Evolutionary conservation across 2,797 vertebrate genomes (phyloP), one percentile per base, ranked within the genome.

Genomic region (Galago senegalensis): DNA sequence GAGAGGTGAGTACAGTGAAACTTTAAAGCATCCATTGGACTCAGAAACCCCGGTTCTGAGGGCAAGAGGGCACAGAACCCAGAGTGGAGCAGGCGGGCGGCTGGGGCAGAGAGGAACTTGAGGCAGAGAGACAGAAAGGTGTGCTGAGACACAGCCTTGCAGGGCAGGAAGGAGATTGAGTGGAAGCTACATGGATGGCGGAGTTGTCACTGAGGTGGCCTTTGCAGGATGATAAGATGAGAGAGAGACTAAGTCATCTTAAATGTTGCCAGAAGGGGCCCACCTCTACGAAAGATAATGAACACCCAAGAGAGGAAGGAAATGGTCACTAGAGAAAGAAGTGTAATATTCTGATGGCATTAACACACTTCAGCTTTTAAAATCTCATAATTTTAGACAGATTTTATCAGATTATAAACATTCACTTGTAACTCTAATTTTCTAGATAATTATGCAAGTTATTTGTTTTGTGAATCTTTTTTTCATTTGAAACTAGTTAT

Each of bases 21-120:
- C 25, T 27, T 21, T 11, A 4, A 46, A 58, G 29, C 0, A 5
- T 21, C 49, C 10, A 2, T 6, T 25, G 10, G 16, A n/a, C 29
- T 4, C 13, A 20, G 16, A 31, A 75, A 43, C 14, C 34, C 18
- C 1, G 8, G 61, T 53, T 16, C 25, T 21, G 25, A 27, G 14
- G 27, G 63, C 25, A 10, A 27, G 61, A 49, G 16, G 40, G 37
- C 58, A 14, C 5, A 4, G 16, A 4, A 34, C 27, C 25, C 20
- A 17, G 23, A 56, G 53, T 2, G 37, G 34, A 25, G 29, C 5
- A 46, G 49, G 21, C 13, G 20, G 49, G 31, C 1, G 5, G 34
- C 11, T n/a, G 34, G 4, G 1, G 12, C 2, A 9, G 17, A 6
- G 31, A 49, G 18, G 16, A 21, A 11, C 13, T 9, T 5, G 10